Base-by-base conservation (phyloP, 2,888 invertebrate species). In the Chamaedrilus cognettii region DNA sequence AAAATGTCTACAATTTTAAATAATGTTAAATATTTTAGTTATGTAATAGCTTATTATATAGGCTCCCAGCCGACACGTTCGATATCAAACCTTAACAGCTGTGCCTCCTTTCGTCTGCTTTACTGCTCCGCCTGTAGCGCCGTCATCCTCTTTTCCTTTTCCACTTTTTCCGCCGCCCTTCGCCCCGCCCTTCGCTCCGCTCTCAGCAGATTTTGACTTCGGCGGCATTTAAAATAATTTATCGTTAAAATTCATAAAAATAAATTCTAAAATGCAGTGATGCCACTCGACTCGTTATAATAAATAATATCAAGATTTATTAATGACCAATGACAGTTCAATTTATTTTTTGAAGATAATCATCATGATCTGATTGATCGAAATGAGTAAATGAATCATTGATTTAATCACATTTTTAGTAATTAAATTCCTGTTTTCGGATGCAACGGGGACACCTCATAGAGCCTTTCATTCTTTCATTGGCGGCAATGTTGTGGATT, bases 81-180 rank as follows among this genome's bases (percentile, higher is more conserved):
- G 19, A 19, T 11, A 11, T 67, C 98, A 88, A 42, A 99, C 89
- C 89, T 85, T 85, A 1, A 85, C 84, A 42, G 85, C 78, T 52
- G 78, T 84, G 60, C 85, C 85, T 33, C 84, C 84, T 75, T 77
- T 84, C 65, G 74, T 73, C 69, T 80, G 78, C 74, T 65, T 75
- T n/a, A n/a, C n/a, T 74, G 33, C 77, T 76, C 32, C 77, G 79
- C 26, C 77, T 78, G 64, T 77, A 78, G n/a, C 73, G 78, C 76
- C 68, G 69, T 66, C 73, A 65, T 60, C 77, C 70, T 70, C 77
- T n/a, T n/a, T n/a, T n/a, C n/a, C n/a, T n/a, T n/a, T n/a, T n/a
- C n/a, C n/a, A n/a, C n/a, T n/a, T n/a, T n/a, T n/a, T 77, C 72
- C 77, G 55, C 70, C 76, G 57, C 74, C 78, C 74, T 52, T 66